A percentile compares a stretch with the other conserved stretches of the same genome.
These are phyloP conservation scores for Cavia porcellus DNA, from an alignment of 2,113 vertebrate species.

Conservation along the genomic window DNA sequence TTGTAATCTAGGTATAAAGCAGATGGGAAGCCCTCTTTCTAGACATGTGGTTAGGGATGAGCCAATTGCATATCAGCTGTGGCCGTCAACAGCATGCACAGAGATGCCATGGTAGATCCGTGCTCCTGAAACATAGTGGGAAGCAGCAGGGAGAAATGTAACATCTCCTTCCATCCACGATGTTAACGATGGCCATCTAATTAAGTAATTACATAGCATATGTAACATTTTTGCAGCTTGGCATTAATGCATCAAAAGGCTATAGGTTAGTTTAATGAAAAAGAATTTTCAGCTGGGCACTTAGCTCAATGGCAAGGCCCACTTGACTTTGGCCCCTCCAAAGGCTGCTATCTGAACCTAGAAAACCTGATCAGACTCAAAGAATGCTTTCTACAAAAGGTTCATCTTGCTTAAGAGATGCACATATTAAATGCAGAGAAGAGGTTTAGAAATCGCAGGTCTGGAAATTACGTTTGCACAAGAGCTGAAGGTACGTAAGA, in stretches of 20 bases:
- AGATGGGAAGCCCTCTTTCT: not conserved
- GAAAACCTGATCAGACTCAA: not conserved
- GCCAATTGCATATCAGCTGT: not conserved
- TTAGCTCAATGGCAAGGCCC: not conserved
- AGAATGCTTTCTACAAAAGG: not conserved
- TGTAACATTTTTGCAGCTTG: not conserved
- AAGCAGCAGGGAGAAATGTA: not conserved
- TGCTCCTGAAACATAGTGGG: not conserved
- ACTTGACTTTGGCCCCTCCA: no score
- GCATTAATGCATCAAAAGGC: not conserved
- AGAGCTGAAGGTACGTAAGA: fast-evolving
- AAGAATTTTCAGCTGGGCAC: not conserved
- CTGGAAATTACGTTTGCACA: not conserved
- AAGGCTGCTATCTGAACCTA: not conserved
- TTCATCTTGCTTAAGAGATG: no score
- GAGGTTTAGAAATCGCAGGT: not conserved
- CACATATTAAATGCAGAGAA: not conserved
- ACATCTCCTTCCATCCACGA: not conserved
- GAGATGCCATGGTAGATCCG: not conserved
- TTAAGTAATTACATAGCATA: not conserved
- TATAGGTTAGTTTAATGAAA: not conserved
- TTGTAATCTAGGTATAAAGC: not conserved
- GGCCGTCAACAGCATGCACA: not conserved
- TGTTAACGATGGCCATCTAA: no score
- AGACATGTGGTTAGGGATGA: not conserved